A percentile compares a stretch with the other conserved stretches of the same genome.
These are phyloP conservation scores for Thamnophis sirtalis DNA, from an alignment of 2,113 vertebrate genomes.

Conservation along the genomic window DNA sequence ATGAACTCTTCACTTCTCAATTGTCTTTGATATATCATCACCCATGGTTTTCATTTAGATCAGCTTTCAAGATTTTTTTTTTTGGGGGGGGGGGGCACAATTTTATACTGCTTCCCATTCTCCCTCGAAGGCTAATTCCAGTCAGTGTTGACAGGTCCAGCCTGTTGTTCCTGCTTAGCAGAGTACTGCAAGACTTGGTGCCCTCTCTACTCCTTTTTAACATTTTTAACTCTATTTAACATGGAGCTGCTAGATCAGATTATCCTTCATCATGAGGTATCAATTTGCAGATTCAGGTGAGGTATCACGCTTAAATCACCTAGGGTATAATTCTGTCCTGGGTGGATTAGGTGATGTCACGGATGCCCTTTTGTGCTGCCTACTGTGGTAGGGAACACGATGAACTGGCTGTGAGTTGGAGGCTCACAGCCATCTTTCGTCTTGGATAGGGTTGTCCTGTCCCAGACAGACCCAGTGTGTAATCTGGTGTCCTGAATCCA, in stretches of 20 bases:
- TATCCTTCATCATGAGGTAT: background rate
- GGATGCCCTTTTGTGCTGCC: background rate
- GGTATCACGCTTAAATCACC: too few relatives aligned
- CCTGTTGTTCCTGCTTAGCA: background rate
- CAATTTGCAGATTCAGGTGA: background rate
- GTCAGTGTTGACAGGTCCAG: background rate
- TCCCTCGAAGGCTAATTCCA: background rate
- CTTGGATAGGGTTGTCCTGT: background rate
- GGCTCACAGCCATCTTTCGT: background rate
- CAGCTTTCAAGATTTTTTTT: background rate
- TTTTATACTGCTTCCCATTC: background rate
- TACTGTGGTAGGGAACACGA: background rate
- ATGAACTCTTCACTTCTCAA: background rate
- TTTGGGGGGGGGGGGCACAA: background rate
- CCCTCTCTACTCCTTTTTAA: background rate
- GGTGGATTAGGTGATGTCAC: background rate
- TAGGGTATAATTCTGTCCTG: background rate
- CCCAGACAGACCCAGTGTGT: background rate
- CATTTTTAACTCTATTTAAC: background rate
- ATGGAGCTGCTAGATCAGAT: background rate
- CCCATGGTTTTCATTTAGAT: background rate
- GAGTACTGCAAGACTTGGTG: background rate
- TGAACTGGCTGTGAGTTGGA: background rate
- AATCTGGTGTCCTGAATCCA: background rate
- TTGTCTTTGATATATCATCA: background rate